Evolutionary conservation across 2,113 vertebrate species (phyloP), one percentile per base, ranked within the genome.

Genomic region (Baryphthengus martii): DNA sequence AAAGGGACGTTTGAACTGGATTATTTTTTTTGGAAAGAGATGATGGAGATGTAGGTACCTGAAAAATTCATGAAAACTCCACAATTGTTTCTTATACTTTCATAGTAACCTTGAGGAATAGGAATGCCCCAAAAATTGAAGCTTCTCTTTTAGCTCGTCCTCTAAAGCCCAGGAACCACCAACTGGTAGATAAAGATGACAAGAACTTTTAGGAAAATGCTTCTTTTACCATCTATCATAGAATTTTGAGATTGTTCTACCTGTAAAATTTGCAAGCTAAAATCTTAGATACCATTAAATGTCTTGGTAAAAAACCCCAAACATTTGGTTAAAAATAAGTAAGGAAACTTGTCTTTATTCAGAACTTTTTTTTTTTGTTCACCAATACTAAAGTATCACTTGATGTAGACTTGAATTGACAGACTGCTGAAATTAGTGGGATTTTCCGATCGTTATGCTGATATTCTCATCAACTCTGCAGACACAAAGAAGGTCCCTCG

Each of bases 1-100:
- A 84, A 77, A 65, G 13, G 39, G 25, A 74, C 31, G 39, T 63
- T 96, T 58, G 39, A 72, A 70, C 55, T 91, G 0, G 0, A 37
- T 58, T 82, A n/a, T 52, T 13, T 40, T 18, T 20, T 39, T 40
- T 24, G 17, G n/a, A n/a, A 2, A 85, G 44, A 71, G 28, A 37
- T 72, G 59, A 42, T 62, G 76, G 40, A 74, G 66, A 3, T 2
- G 1, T 19, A 23, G 8, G 7, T 33, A 40, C 35, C 50, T 95
- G 83, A 76, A 92, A 90, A 89, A 72, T 50, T 78, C 28, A n/a
- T 70, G 65, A 44, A 40, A 58, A 50, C 35, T 72, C 89, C 66
- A 13, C 20, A 70, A 35, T 49, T 76, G 33, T 65, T 80, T 24
- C 44, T 81, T 58, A 29, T 4, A 40, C 29, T 90, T 90, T 65